Base-by-base conservation (phyloP, 1,140 invertebrate species). In the Zophobas morio region DNA sequence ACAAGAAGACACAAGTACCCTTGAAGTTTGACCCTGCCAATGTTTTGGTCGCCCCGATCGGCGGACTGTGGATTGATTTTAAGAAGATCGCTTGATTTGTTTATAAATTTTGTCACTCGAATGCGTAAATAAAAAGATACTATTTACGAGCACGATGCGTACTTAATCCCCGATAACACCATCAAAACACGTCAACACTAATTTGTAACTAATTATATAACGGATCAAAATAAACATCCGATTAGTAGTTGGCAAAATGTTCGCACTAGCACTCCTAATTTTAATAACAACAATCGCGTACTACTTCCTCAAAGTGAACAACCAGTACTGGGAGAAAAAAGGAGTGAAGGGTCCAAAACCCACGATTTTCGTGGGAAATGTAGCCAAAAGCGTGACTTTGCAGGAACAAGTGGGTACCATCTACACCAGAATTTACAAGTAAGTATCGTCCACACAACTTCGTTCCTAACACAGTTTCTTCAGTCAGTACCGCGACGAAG, bases 21-120 rank as follows among this genome's bases (percentile, higher is more conserved):
- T 71, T 86, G 20, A 33, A 81, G 37, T 79, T 76, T 36, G 63
- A 75, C 36, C 53, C 78, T 0, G 73, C 46, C 39, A 75, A 5
- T 54, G 76, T 75, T 5, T 40, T 70, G 70, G 79, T 32, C 79
- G 77, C 63, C 80, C 87, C 46, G 84, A 86, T 42, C 74, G 83
- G 2, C 87, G 87, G 81, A 77, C 84, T 70, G 84, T 86, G 47
- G 81, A 81, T 66, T 72, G 80, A 32, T 89, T 91, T 0, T 85
- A 86, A 56, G 56, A 73, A 75, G 56, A 51, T 78, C 49, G 39
- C 60, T 2, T 56, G 5, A 56, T 49, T 49, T 49, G 47, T 49
- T 6, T n/a, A 49, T 1, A 1, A 49, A 49, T 20, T 20, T 49
- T 49, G 1, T 6, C 47, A 49, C 20, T 20, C 20, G 20, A 20